These are phyloP conservation scores for Cepphus grylle DNA, from an alignment of 2,113 vertebrate genomes.

Conservation along the genomic window DNA sequence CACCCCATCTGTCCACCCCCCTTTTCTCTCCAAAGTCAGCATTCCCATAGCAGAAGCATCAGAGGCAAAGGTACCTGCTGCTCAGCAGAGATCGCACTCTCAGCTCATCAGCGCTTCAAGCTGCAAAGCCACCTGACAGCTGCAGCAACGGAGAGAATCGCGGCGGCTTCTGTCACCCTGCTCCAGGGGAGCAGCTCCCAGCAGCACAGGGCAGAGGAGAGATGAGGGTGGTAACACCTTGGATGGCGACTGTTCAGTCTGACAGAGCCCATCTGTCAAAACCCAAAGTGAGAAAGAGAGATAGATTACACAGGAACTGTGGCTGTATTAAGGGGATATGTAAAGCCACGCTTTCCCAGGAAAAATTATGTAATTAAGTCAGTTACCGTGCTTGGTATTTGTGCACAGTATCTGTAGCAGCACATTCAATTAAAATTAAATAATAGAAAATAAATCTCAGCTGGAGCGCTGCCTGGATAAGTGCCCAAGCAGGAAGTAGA, in stretches of 20 bases:
- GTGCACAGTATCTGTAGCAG: background rate
- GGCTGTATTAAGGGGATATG: background rate
- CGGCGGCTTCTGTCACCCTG: background rate
- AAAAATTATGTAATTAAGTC: background rate
- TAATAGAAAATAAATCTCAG: conserved; percentile 48
- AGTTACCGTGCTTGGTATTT: background rate
- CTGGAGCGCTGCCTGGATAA: background rate
- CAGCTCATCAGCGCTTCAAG: background rate
- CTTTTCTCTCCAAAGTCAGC: background rate
- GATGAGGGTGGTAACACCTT: background rate
- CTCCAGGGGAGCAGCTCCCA: background rate
- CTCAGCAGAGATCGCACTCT: background rate
- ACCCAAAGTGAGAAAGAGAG: background rate
- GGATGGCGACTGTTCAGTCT: background rate
- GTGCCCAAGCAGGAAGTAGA: conserved; percentile 20
- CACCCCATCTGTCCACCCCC: background rate
- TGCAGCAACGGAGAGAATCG: rapidly evolving
- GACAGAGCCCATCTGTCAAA: conserved; percentile 24
- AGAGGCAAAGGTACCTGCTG: background rate
- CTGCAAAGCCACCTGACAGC: background rate
- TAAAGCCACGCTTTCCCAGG: background rate
- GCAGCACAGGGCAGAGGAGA: background rate
- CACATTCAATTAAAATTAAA: conserved; percentile 39
- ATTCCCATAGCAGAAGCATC: background rate
- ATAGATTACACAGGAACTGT: background rate